Percentiles rank a stretch among this genome's conserved stretches.
phyloP scores from a whole-genome alignment of 1,140 invertebrate genomes.

The Ctenoplectra terminalis region DNA sequence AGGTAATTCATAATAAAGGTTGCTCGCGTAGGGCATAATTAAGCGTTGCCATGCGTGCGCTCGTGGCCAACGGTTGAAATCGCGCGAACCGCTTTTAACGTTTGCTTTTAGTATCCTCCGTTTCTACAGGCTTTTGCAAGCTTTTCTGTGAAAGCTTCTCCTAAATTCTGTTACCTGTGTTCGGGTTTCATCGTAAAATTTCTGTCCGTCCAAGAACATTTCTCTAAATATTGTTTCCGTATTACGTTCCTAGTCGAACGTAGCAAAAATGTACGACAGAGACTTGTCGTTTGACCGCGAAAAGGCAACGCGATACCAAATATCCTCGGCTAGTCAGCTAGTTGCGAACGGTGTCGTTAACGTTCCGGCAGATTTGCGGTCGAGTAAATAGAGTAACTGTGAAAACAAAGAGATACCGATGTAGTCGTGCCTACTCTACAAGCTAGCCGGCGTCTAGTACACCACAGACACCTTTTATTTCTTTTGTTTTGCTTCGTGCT shows the following conservation, averaged over 20 bases:
- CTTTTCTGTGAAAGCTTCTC: background rate
- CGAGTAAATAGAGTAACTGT: too few species aligned
- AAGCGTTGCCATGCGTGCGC: slow-evolving; percentile 27
- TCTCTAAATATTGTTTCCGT: background rate
- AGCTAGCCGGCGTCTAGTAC: background rate
- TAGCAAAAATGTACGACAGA: too few species aligned
- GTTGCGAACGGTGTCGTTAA: background rate
- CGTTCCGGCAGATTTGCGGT: background rate
- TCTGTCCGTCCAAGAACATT: too few species aligned
- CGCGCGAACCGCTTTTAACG: slow-evolving; percentile 33
- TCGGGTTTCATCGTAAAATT: background rate
- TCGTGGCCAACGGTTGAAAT: background rate
- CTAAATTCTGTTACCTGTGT: background rate
- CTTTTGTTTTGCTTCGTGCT: background rate
- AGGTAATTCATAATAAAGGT: slow-evolving; percentile 64
- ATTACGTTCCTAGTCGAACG: background rate
- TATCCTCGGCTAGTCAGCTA: too few species aligned
- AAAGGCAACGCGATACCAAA: too few species aligned
- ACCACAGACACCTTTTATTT: slow-evolving; percentile 8
- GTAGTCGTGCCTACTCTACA: background rate
- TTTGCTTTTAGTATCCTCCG: slow-evolving; percentile 62
- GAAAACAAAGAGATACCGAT: slow-evolving; percentile 13
- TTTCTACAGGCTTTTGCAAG: slow-evolving; percentile 35
- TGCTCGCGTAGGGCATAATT: slow-evolving; percentile 56
- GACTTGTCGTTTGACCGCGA: too few species aligned